A percentile compares a stretch with the other conserved stretches of the same genome.
Conservation (phyloP, 2,797 vertebrate species). For the Hapalemur alaotrensis region DNA sequence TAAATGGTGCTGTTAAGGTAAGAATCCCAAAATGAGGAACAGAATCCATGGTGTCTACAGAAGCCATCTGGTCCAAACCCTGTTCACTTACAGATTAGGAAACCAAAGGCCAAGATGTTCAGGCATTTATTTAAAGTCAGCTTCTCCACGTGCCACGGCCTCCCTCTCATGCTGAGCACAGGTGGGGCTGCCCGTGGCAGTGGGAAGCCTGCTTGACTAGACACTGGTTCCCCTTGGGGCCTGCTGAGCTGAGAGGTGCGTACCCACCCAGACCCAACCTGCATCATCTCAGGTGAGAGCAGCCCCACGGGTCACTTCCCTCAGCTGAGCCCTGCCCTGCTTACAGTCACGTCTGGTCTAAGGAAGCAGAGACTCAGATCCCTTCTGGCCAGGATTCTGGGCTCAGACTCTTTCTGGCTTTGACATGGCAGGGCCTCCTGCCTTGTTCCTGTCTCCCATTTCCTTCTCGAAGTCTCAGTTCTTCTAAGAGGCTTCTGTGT, state of each 20-base stretch:
- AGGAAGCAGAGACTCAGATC: constrained; percentile 29
- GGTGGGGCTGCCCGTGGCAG: neutral
- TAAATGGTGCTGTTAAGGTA: neutral
- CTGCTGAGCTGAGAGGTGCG: neutral
- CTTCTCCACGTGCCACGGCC: neutral
- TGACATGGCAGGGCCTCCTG: constrained; percentile 11
- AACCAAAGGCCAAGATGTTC: neutral
- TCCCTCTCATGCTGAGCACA: neutral
- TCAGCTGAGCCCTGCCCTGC: neutral
- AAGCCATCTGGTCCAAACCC: neutral
- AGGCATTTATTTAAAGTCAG: neutral
- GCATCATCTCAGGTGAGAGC: neutral
- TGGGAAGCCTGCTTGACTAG: neutral
- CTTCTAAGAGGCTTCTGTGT: constrained; percentile 52
- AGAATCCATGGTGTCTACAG: neutral
- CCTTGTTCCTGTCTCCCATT: constrained; percentile 50
- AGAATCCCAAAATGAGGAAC: neutral
- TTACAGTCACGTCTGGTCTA: neutral
- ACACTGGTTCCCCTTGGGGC: neutral
- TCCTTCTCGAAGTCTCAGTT: constrained; percentile 70
- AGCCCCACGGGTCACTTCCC: neutral
- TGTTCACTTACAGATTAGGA: neutral
- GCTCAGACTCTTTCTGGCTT: neutral
- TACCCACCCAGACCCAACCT: neutral
- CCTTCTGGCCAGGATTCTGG: constrained; percentile 49